Evolutionary conservation across 1,140 invertebrate species (phyloP).

Genomic region (Monomorium pharaonis): DNA sequence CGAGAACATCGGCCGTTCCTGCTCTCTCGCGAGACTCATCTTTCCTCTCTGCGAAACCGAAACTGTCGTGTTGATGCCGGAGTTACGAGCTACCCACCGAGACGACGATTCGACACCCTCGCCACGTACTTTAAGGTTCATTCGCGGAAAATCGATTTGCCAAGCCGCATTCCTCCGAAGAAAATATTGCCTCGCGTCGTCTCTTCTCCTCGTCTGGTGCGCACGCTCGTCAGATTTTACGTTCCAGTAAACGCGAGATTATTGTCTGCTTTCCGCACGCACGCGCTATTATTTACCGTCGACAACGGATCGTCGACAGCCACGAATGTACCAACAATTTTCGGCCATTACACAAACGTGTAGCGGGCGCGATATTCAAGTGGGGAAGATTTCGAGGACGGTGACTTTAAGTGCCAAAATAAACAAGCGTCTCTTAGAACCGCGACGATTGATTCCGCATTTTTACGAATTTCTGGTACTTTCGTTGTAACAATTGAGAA

Average conservation of each 20-base stretch:
- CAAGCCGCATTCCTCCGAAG: slow-evolving; percentile 39
- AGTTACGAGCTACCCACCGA: background rate
- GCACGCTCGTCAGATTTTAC: slow-evolving; percentile 57
- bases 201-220: slow-evolving; percentile 33
- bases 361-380: background rate
- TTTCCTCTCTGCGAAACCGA: background rate
- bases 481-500: background rate
- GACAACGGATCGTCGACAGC: slow-evolving; percentile 12
- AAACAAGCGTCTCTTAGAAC: background rate
- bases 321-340: slow-evolving; percentile 45
- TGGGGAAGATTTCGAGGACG: background rate
- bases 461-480: slow-evolving; percentile 6
- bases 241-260: slow-evolving; percentile 61
- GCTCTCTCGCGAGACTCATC: slow-evolving; percentile 4
- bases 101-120: slow-evolving; percentile 28
- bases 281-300: slow-evolving; percentile 44
- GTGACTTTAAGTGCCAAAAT: background rate
- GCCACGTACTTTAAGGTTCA: slow-evolving; percentile 56
- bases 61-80: slow-evolving; percentile 44
- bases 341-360: slow-evolving; percentile 3
- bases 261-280: slow-evolving; percentile 45
- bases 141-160: slow-evolving; percentile 56
- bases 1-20: background rate
- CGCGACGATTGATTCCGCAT: background rate
- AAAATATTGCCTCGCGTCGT: slow-evolving; percentile 53